Conservation (phyloP, 2,797 vertebrate genomes). For the Fistularia tabacaria region DNA sequence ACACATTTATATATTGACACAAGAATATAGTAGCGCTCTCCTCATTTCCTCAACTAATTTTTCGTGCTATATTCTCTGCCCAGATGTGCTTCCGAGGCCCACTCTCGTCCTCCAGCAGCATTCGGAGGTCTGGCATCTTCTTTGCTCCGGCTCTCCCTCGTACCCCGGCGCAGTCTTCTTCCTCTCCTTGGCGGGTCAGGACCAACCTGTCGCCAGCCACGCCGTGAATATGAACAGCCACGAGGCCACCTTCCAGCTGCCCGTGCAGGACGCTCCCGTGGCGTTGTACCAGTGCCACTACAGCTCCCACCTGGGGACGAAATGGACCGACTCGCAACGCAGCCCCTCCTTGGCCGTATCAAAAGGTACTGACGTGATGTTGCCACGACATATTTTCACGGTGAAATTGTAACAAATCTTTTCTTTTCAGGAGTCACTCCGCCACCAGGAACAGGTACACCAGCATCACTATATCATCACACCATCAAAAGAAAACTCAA, state of each 20-base stretch:
- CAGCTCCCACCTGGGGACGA: conserved; percentile 41
- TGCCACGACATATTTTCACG: neutral
- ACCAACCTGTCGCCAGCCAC: conserved; percentile 18
- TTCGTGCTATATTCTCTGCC: neutral
- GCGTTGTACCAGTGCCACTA: conserved; percentile 71
- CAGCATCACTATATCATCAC: neutral
- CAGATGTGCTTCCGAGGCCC: conserved; percentile 56
- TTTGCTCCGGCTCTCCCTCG: conserved; percentile 65
- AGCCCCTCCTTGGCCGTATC: conserved; percentile 53
- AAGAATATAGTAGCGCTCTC: too few species aligned
- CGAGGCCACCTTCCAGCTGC: conserved; percentile 54
- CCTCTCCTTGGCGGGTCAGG: conserved; percentile 50
- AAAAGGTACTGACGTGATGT: conserved; percentile 33
- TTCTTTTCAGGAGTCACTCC: conserved; percentile 41
- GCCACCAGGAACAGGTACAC: conserved; percentile 42
- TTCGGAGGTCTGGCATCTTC: conserved; percentile 49
- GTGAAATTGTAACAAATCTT: conserved; percentile 1
- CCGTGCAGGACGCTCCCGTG: conserved; percentile 39
- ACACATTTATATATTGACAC: too few species aligned
- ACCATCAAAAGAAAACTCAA: neutral
- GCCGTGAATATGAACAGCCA: conserved; percentile 22
- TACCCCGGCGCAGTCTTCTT: conserved; percentile 67
- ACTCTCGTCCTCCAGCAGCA: conserved; percentile 53
- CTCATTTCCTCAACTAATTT: too few species aligned
- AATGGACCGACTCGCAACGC: conserved; percentile 51